Percentiles rank a stretch among this genome's conserved stretches.
Conservation (phyloP, 2,888 invertebrate genomes). For the Cloeon dipterum region DNA sequence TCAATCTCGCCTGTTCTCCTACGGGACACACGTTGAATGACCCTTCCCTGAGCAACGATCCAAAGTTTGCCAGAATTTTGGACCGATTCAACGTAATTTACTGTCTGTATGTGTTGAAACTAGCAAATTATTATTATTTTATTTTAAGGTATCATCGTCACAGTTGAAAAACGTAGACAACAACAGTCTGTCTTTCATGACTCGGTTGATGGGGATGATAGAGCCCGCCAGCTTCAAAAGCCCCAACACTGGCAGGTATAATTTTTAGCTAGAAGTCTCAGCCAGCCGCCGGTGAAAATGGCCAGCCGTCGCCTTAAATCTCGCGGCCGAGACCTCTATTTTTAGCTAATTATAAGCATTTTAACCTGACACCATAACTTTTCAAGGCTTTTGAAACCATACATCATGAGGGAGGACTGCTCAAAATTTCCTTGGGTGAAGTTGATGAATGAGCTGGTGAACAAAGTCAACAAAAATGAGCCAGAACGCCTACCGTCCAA, state of each 20-base stretch:
- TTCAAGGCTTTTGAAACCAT: conserved; percentile 49
- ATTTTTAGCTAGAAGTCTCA: conserved; percentile 1
- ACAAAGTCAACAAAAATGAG: conserved; percentile 21
- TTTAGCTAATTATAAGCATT: conserved; percentile 1
- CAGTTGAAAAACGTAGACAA: background rate
- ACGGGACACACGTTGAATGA: background rate
- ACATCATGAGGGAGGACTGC: conserved; percentile 47
- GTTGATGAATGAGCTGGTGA: conserved; percentile 37
- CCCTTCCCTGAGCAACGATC: background rate
- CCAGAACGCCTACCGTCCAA: conserved; percentile 19
- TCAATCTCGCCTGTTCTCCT: conserved; percentile 26
- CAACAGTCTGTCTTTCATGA: background rate
- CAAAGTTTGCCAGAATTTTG: conserved; percentile 10
- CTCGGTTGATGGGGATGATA: conserved; percentile 1
- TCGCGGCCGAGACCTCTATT: no score
- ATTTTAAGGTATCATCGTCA: no score
- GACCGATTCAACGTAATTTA: conserved; percentile 15
- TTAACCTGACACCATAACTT: background rate
- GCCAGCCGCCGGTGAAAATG: no score
- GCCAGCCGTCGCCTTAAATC: no score
- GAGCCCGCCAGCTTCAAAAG: conserved; percentile 14
- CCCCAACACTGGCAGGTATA: conserved; percentile 22
- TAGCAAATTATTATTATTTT: no score
- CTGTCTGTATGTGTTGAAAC: no score
- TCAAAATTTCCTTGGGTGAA: conserved; percentile 45